Evolutionary conservation across 2,113 vertebrate genomes (phyloP).

Genomic region (Atrichornis clamosus): DNA sequence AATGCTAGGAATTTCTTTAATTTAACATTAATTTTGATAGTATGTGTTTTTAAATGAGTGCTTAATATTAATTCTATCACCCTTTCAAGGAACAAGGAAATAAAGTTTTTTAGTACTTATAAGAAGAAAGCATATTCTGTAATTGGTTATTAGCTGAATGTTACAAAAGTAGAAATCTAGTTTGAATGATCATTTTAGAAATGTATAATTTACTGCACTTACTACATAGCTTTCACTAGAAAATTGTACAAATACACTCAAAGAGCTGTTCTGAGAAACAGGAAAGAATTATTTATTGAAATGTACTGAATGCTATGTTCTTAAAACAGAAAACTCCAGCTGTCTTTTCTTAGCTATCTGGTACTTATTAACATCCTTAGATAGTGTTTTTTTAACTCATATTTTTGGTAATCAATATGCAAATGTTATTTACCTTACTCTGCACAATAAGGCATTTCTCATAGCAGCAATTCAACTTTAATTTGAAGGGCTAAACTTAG

Average conservation of each 20-base stretch:
- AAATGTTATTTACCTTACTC: not conserved
- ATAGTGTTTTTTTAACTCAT: not conserved
- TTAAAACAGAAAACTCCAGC: not conserved
- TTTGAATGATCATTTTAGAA: conserved; percentile 35
- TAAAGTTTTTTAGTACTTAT: conserved; percentile 50
- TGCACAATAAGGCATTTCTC: not conserved
- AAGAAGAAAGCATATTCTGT: conserved; percentile 15
- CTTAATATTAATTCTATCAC: conserved; percentile 50
- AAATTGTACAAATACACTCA: not conserved
- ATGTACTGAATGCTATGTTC: not conserved
- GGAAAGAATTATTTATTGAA: not conserved
- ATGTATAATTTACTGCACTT: not conserved
- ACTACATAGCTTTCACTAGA: conserved; percentile 1
- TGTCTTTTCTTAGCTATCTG: not conserved
- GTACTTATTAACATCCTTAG: not conserved
- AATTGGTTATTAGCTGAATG: conserved; percentile 48
- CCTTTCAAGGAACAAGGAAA: conserved; percentile 36
- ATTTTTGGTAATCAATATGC: not conserved
- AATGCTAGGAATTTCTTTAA: conserved; percentile 45
- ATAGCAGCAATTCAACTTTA: not conserved
- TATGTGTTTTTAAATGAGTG: conserved; percentile 37
- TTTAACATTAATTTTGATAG: conserved; percentile 26
- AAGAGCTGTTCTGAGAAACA: conserved; percentile 18
- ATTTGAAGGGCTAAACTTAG: not conserved
- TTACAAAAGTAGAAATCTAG: conserved; percentile 33